Conservation (phyloP, 23 tunicate genomes). For the Trididemnum clinides region DNA sequence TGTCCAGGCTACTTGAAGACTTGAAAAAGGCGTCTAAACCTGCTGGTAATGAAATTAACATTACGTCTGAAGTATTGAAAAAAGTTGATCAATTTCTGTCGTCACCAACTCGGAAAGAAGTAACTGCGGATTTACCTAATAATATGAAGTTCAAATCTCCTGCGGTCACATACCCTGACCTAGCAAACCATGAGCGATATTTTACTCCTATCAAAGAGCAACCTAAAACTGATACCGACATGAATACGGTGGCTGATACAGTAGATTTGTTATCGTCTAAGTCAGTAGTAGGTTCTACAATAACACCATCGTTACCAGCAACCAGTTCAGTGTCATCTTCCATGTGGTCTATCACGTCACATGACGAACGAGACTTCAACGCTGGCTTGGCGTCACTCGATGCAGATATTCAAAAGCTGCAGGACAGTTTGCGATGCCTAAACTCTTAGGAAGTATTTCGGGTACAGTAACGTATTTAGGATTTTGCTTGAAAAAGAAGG, state of each 20-base stretch:
- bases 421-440: constrained; percentile 30
- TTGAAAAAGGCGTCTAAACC: constrained; percentile 35
- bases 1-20: constrained; percentile 67
- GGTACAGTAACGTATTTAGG: no score
- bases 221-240: background rate
- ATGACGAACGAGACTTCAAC: constrained; percentile 70
- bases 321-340: constrained; percentile 48
- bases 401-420: constrained; percentile 71
- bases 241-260: background rate
- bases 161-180: background rate
- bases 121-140: background rate
- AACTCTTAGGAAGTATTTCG: no score
- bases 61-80: constrained; percentile 6
- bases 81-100: constrained; percentile 18
- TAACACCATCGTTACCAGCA: constrained; percentile 7
- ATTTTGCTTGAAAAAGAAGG: no score
- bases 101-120: background rate
- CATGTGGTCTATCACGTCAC: constrained; percentile 51
- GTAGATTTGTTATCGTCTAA: background rate
- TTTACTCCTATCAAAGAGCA: no score
- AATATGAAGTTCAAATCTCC: background rate
- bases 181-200: no score
- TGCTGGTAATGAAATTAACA: background rate
- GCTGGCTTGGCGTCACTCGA: constrained; percentile 77
- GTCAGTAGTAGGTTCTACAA: background rate